A percentile compares a stretch with the other conserved stretches of the same genome.
phyloP scores from a whole-genome alignment of 2,113 vertebrate genomes.

The Ramphastos sulfuratus region DNA sequence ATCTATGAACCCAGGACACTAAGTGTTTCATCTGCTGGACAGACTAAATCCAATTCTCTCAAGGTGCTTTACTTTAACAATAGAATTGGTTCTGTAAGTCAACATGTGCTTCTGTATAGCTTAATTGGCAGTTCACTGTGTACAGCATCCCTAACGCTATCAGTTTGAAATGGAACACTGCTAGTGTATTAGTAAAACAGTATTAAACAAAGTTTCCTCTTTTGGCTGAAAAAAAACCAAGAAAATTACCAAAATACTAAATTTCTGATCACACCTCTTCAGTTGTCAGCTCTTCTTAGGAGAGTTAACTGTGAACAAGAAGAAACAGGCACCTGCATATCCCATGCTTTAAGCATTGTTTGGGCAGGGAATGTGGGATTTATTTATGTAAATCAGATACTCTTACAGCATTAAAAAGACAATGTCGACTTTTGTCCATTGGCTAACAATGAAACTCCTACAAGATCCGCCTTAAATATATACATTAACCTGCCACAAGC shows the following conservation, averaged over 20 bases:
- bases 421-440: neutral
- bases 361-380: neutral
- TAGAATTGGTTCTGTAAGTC: neutral
- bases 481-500: neutral
- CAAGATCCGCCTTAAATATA: neutral
- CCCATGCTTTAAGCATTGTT: rapidly evolving
- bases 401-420: neutral
- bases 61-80: neutral
- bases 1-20: neutral
- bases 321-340: neutral
- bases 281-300: neutral
- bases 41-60: neutral
- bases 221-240: neutral
- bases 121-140: neutral
- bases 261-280: neutral
- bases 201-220: neutral
- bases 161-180: neutral
- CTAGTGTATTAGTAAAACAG: neutral
- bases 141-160: too few species aligned
- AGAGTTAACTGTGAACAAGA: neutral
- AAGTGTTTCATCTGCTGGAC: neutral
- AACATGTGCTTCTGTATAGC: neutral
- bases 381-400: neutral
- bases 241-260: neutral
- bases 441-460: neutral